Percentiles rank a stretch among this genome's conserved stretches.
These are phyloP conservation scores for Callyntrura guangdongensis DNA, from an alignment of 2,888 invertebrate species.

Conservation along the genomic window DNA sequence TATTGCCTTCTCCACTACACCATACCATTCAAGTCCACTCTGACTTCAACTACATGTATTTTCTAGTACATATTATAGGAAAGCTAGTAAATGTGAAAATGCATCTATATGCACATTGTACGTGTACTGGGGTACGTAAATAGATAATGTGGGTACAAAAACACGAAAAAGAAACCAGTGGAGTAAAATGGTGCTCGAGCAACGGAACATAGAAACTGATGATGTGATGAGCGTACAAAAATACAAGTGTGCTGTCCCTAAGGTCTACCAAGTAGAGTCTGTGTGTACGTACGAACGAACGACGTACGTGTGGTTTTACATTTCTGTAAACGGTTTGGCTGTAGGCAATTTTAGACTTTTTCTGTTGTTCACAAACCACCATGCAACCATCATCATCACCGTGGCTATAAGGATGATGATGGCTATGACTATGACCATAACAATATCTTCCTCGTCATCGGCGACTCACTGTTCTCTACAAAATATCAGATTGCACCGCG, in stretches of 20 bases:
- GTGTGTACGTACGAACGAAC: not conserved
- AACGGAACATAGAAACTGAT: slow-evolving; percentile 53
- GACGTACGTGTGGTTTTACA: no score
- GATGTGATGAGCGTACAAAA: no score
- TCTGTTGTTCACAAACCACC: slow-evolving; percentile 10
- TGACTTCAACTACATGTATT: no score
- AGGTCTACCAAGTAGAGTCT: not conserved
- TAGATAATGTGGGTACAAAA: not conserved
- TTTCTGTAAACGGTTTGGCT: slow-evolving; percentile 2
- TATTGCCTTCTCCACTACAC: no score
- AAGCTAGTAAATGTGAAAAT: not conserved
- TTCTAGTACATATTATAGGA: not conserved
- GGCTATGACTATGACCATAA: slow-evolving; percentile 14
- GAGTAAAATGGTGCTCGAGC: not conserved
- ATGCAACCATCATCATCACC: not conserved
- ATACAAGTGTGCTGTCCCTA: no score
- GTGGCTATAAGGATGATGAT: no score
- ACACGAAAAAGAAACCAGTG: not conserved
- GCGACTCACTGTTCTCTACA: not conserved
- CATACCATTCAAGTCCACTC: no score
- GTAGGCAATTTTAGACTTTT: slow-evolving; percentile 32
- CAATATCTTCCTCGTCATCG: slow-evolving; percentile 41
- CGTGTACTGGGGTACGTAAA: no score
- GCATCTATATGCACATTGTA: not conserved
- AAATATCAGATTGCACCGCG: slow-evolving; percentile 19